Evolutionary conservation across 1,140 invertebrate genomes (phyloP), one percentile per base, ranked within the genome.

Genomic region (Oncopeltus fasciatus): DNA sequence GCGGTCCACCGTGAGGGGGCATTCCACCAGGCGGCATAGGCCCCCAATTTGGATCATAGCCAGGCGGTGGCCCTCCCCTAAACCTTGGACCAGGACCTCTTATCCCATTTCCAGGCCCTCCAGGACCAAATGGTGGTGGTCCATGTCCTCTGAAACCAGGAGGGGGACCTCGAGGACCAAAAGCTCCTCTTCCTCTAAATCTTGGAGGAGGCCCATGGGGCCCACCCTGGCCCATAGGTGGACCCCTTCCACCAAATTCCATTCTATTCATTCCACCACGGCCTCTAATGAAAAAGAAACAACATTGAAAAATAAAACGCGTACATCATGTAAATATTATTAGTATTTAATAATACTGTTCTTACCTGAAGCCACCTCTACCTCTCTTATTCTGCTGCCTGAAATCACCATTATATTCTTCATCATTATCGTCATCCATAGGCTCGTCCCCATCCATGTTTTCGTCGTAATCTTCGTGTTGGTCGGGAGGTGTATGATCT

Each of bases 111-210:
- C 59, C 59, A 2, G 66, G 67, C 0, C 67, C 67, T 12, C 67
- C 60, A 16, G 53, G 64, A 27, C 62, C 62, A 1, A 74, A 75
- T 38, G 71, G 74, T 33, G 77, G 76, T 29, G 77, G 76, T 4
- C 77, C 69, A 12, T 76, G 60, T 21, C 77, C 76, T 60, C 78
- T 73, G 62, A 81, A 79, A 24, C 64, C 62, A 26, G 59, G 60
- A 1, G 65, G 65, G 11, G 82, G 82, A 24, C 83, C 83, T 67
- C 83, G 74, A 26, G 82, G 82, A 60, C 83, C 72, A 69, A 83
- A 84, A n/a, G n/a, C n/a, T 53, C 83, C 75, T 65, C 80, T 79
- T 21, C 80, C 78, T 0, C 77, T 76, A 57, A 79, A 79, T 65
- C 75, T 69, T 66, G 76, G 74, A 0, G 74, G 72, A 60, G 76